Conservation (phyloP, 2,113 vertebrate species). For the Otolemur garnettii region DNA sequence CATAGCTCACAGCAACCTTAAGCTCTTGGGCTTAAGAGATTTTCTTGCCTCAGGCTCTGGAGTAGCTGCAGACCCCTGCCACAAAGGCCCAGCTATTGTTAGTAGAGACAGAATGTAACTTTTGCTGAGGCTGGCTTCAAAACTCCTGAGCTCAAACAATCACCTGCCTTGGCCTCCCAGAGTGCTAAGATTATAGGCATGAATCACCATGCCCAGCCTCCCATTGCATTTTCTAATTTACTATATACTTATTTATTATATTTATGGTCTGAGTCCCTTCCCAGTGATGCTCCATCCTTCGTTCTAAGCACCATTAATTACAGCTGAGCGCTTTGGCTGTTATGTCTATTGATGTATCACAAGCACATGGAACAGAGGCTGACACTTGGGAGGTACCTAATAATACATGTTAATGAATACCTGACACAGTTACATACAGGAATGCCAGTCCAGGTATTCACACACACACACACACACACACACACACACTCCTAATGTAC, state of each 20-base stretch:
- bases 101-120: too few species aligned
- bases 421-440: background rate
- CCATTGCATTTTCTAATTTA: background rate
- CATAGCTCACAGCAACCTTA: background rate
- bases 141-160: too few species aligned
- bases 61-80: too few species aligned
- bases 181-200: too few species aligned
- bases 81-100: too few species aligned
- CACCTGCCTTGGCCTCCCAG: too few species aligned
- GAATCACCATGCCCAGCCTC: too few species aligned
- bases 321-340: background rate
- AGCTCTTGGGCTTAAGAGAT: background rate
- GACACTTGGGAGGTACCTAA: background rate
- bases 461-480: fast-evolving
- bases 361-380: background rate
- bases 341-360: background rate
- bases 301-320: fast-evolving
- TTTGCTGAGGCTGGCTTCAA: too few species aligned
- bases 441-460: background rate
- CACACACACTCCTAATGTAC: background rate
- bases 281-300: background rate
- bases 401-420: background rate
- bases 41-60: background rate
- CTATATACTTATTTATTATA: background rate
- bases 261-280: background rate